Conservation (phyloP, 2,888 invertebrate genomes). For the Limnephilus auricula region DNA sequence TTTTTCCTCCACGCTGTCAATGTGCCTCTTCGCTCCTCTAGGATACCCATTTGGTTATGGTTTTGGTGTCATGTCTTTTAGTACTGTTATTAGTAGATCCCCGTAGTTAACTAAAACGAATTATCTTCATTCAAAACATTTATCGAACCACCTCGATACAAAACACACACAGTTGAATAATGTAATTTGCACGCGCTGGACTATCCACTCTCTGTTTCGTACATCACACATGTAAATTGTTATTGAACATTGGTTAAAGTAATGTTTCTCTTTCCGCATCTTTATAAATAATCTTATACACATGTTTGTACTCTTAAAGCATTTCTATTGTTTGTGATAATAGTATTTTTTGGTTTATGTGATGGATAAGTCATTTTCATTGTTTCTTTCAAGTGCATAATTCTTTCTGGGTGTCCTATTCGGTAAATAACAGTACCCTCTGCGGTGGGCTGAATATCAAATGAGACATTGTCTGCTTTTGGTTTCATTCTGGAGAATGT, state of each 20-base stretch:
- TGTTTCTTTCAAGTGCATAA: neutral
- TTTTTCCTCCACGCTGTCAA: neutral
- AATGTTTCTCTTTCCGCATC: neutral
- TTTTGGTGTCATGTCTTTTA: neutral
- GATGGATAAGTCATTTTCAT: neutral
- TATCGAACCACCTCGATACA: neutral
- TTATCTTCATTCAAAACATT: neutral
- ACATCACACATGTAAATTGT: neutral
- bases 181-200: neutral
- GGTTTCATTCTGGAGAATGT: slow-evolving; percentile 19
- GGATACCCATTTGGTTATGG: neutral
- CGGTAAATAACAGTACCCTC: neutral
- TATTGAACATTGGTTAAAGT: neutral
- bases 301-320: neutral
- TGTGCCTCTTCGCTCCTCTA: neutral
- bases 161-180: neutral
- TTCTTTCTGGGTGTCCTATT: neutral
- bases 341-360: neutral
- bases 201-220: neutral
- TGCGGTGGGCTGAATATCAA: neutral
- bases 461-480: slow-evolving; percentile 25
- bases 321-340: neutral
- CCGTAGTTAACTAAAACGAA: neutral
- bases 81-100: neutral
- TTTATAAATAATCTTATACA: neutral